Percentiles rank a stretch among this genome's conserved stretches.
phyloP scores from a whole-genome alignment of 2,888 invertebrate genomes.

The Lasioglossum vierecki region DNA sequence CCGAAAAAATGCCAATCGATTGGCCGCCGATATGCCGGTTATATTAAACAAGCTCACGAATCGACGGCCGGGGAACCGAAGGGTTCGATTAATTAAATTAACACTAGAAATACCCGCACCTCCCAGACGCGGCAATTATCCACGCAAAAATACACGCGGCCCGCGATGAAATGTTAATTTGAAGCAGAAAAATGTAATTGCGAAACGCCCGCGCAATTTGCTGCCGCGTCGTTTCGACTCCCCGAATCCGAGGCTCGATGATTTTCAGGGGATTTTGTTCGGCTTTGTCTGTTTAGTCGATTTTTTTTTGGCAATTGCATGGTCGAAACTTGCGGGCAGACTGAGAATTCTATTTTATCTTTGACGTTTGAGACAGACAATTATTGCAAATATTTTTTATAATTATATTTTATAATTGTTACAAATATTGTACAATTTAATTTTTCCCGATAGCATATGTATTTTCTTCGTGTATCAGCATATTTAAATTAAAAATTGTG shows the following conservation, averaged over 20 bases:
- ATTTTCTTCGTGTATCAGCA: not conserved
- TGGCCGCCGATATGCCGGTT: constrained; percentile 22
- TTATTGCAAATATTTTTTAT: too few relatives aligned
- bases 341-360: not conserved
- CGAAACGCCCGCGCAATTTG: not conserved
- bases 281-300: not conserved
- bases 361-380: not conserved
- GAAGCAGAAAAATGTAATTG: not conserved
- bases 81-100: constrained; percentile 64
- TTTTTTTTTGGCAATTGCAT: not conserved
- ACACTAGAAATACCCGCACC: not conserved
- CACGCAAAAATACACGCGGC: not conserved
- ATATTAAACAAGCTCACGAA: not conserved
- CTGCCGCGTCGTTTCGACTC: not conserved
- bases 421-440: not conserved
- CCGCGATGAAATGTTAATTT: not conserved
- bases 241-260: not conserved
- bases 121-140: not conserved
- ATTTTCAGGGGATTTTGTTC: not conserved
- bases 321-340: not conserved
- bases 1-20: constrained; percentile 59
- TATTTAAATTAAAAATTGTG: not conserved
- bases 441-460: too few relatives aligned
- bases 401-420: too few relatives aligned
- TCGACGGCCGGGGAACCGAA: not conserved